Evolutionary conservation across 2,797 vertebrate genomes (phyloP).

Genomic region (Hydrolagus colliei): DNA sequence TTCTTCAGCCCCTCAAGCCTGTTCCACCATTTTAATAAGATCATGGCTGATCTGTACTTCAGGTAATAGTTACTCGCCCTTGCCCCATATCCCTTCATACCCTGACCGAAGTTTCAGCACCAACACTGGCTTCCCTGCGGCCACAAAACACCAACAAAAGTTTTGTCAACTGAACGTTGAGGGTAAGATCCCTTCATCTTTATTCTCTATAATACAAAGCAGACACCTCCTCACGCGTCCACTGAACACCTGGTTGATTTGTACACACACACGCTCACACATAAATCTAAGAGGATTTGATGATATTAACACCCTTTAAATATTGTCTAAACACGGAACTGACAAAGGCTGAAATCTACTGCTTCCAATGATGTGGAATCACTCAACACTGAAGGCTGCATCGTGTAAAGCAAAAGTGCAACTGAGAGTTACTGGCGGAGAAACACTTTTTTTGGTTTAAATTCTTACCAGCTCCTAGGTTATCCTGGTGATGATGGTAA

Average conservation of each 20-base stretch:
- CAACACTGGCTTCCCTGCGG: too few species aligned
- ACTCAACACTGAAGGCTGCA: too few species aligned
- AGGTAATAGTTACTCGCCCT: not conserved
- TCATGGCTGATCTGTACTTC: not conserved
- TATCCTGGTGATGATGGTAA: too few species aligned
- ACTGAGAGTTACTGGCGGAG: too few species aligned
- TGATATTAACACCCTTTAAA: slow-evolving; percentile 23
- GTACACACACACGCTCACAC: not conserved
- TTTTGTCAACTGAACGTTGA: not conserved
- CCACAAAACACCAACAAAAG: not conserved
- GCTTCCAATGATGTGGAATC: too few species aligned
- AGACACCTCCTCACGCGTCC: not conserved
- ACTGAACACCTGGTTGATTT: not conserved
- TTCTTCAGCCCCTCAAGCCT: not conserved
- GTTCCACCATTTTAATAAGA: not conserved
- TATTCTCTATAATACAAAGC: not conserved
- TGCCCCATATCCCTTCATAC: too few species aligned
- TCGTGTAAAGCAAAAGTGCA: too few species aligned
- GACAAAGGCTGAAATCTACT: too few species aligned
- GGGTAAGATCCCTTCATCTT: slow-evolving; percentile 3
- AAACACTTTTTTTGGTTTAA: too few species aligned
- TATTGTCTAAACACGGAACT: slow-evolving; percentile 24
- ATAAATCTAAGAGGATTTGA: not conserved
- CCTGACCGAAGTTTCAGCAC: not conserved
- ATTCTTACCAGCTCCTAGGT: too few species aligned